A percentile compares a stretch with the other conserved stretches of the same genome.
phyloP scores from a whole-genome alignment of 2,888 invertebrate genomes.

The Oligia fasciuncula region DNA sequence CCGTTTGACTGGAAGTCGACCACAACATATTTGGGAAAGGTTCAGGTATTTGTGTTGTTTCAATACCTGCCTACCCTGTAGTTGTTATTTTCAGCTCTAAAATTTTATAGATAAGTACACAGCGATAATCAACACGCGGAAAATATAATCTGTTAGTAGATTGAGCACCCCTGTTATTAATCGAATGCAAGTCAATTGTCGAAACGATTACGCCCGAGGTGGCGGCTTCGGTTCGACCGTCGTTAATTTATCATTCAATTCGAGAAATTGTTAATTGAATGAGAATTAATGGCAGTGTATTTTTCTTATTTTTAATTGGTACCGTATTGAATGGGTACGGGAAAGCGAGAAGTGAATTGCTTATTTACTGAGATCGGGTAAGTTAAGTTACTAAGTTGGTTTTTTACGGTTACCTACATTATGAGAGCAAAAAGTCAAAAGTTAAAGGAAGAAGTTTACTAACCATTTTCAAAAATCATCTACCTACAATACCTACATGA shows the following conservation, averaged over 20 bases:
- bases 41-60: background rate
- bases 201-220: conserved; percentile 34
- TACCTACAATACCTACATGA: too few species aligned
- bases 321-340: conserved; percentile 9
- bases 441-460: background rate
- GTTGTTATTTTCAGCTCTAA: background rate
- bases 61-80: background rate
- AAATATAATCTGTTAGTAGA: background rate
- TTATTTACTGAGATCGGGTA: conserved; percentile 9
- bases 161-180: conserved; percentile 33
- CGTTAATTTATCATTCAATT: conserved; percentile 52
- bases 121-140: background rate
- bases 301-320: conserved; percentile 41
- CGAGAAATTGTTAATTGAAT: conserved; percentile 52
- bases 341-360: conserved; percentile 24
- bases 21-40: background rate
- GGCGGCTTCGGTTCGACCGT: conserved; percentile 33
- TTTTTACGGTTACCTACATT: background rate
- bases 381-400: background rate
- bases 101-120: background rate
- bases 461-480: background rate
- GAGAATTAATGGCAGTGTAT: conserved; percentile 33
- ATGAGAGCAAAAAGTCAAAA: background rate
- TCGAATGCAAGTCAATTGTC: conserved; percentile 35
- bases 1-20: background rate